Evolutionary conservation across 35 echinoderm and acorn worm species (phyloP).

Genomic region (Apostichopus californicus): DNA sequence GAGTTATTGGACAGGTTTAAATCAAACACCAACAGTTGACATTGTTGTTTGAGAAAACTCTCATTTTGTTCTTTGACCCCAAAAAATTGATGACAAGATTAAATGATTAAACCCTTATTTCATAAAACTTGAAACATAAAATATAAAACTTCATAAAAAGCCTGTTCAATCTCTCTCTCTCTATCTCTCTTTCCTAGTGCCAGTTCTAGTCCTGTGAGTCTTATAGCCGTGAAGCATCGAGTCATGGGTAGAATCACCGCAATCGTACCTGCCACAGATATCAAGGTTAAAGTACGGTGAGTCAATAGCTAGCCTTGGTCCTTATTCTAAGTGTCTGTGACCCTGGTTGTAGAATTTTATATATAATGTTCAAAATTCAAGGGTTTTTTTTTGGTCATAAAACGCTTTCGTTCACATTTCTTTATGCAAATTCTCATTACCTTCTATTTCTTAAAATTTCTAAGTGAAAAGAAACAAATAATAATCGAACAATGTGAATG

Average conservation of each 20-base stretch:
- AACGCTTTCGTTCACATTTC: no score
- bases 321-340: no score
- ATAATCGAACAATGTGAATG: not conserved
- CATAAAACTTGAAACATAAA: no score
- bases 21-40: no score
- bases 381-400: no score
- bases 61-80: no score
- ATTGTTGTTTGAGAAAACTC: no score
- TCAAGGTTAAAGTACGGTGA: slow-evolving; percentile 75
- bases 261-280: slow-evolving; percentile 67
- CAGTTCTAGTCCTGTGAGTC: slow-evolving; percentile 63
- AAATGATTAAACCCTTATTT: no score
- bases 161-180: not conserved
- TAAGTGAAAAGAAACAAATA: not conserved
- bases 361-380: no score
- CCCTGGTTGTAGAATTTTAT: not conserved
- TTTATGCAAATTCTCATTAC: not conserved
- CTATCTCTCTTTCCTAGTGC: slow-evolving; percentile 57
- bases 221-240: slow-evolving; percentile 83
- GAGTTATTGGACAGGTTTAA: no score
- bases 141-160: no score
- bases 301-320: not conserved
- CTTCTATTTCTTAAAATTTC: not conserved
- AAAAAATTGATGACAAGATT: no score
- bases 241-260: slow-evolving; percentile 67